phyloP scores from a whole-genome alignment of 2,797 vertebrate genomes.

The Propithecus perrieri region DNA sequence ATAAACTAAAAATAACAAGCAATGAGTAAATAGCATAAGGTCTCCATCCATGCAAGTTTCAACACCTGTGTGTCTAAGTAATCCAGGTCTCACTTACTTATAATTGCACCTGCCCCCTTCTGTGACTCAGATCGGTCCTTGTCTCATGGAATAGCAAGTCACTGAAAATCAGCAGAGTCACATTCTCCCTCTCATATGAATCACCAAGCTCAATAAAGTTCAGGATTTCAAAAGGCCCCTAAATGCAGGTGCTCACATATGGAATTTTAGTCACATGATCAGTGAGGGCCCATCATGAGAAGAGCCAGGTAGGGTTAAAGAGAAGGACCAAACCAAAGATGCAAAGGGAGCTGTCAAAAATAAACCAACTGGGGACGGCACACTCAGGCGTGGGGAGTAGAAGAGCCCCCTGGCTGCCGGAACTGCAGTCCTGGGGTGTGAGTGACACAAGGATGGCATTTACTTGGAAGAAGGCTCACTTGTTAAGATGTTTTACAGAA shows the following conservation, averaged over 20 bases:
- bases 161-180: background rate
- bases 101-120: background rate
- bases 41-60: background rate
- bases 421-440: background rate
- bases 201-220: background rate
- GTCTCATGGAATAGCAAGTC: background rate
- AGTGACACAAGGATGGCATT: slow-evolving; percentile 67
- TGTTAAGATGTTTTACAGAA: slow-evolving; percentile 63
- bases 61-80: background rate
- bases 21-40: background rate
- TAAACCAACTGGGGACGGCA: background rate
- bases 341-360: slow-evolving; percentile 32
- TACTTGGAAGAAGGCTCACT: slow-evolving; percentile 69
- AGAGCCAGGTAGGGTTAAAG: slow-evolving; percentile 4
- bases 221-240: background rate
- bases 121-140: background rate
- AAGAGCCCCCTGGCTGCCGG: background rate
- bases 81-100: background rate
- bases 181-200: background rate
- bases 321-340: slow-evolving; percentile 6
- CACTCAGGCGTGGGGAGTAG: background rate
- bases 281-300: background rate
- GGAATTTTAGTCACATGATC: slow-evolving; percentile 63
- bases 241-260: background rate
- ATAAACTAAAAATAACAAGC: background rate